A percentile compares a stretch with the other conserved stretches of the same genome.
These are phyloP conservation scores for Carcinoscorpius rotundicauda DNA, from an alignment of 1,140 invertebrate species.

Conservation along the genomic window DNA sequence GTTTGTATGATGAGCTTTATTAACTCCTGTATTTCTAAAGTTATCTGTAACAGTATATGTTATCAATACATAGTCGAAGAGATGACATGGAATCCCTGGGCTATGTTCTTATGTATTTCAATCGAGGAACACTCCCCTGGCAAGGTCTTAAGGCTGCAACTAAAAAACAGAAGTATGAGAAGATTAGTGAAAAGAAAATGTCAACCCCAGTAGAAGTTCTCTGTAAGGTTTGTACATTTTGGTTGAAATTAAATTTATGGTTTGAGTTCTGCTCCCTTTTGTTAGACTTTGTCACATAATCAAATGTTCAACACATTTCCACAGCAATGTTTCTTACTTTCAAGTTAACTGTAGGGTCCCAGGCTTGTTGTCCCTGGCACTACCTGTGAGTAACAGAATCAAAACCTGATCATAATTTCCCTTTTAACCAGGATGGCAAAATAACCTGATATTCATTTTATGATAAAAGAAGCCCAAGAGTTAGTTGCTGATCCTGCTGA, in stretches of 20 bases:
- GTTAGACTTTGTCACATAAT: slow-evolving; percentile 1
- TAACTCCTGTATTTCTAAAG: not conserved
- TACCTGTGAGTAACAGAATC: too few species aligned
- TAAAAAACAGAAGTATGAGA: slow-evolving; percentile 51
- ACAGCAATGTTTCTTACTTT: too few species aligned
- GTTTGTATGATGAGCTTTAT: not conserved
- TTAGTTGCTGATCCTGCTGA: too few species aligned
- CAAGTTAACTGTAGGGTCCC: too few species aligned
- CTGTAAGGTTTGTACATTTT: slow-evolving; percentile 47
- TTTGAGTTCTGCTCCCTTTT: slow-evolving; percentile 1
- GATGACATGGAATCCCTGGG: slow-evolving; percentile 50
- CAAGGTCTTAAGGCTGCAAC: slow-evolving; percentile 46
- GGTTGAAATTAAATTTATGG: slow-evolving; percentile 33
- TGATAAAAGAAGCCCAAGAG: too few species aligned
- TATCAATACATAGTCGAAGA: slow-evolving; percentile 34
- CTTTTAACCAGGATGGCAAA: too few species aligned
- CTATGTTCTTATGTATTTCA: slow-evolving; percentile 53
- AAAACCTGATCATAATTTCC: too few species aligned
- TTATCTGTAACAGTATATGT: too few species aligned
- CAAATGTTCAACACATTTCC: too few species aligned
- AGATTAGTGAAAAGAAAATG: slow-evolving; percentile 52
- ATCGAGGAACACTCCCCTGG: slow-evolving; percentile 47
- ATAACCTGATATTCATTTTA: too few species aligned
- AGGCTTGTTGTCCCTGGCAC: too few species aligned
- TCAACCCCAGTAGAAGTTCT: slow-evolving; percentile 47